Conservation (phyloP, 2,888 invertebrate species). For the Malacosoma neustria region DNA sequence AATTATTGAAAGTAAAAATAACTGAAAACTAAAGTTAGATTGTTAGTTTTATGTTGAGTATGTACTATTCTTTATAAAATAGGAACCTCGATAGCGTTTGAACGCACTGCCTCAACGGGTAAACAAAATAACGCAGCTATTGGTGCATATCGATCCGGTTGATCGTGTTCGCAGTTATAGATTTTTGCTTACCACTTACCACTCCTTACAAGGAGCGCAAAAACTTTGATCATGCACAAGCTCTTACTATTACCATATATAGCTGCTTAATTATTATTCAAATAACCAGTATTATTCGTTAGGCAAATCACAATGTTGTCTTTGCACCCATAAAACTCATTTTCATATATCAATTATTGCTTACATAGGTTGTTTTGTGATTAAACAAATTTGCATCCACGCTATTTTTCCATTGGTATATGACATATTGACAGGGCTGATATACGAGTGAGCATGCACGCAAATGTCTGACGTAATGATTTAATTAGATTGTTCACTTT, state of each 20-base stretch:
- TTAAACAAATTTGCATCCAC: background rate
- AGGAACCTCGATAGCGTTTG: slow-evolving; percentile 17
- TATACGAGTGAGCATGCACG: slow-evolving; percentile 1
- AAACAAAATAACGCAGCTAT: slow-evolving; percentile 42
- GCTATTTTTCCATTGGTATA: slow-evolving; percentile 2
- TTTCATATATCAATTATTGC: background rate
- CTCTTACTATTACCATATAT: slow-evolving; percentile 25
- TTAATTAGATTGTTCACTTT: background rate
- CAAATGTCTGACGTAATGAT: background rate
- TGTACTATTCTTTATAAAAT: slow-evolving; percentile 2
- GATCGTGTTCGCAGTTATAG: slow-evolving; percentile 46
- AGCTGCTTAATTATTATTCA: slow-evolving; percentile 20
- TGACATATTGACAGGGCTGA: slow-evolving; percentile 2
- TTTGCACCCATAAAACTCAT: background rate
- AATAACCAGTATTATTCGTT: background rate
- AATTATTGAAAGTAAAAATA: too few relatives aligned
- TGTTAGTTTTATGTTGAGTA: too few relatives aligned
- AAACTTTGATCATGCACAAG: slow-evolving; percentile 32
- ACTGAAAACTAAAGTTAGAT: too few relatives aligned
- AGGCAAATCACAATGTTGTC: background rate
- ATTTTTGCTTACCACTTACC: slow-evolving; percentile 28
- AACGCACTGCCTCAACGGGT: slow-evolving; percentile 22
- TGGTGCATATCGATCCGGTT: slow-evolving; percentile 56
- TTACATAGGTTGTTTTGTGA: background rate
- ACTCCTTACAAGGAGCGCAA: slow-evolving; percentile 27